Conservation (phyloP, 2,113 vertebrate genomes). For the Passer domesticus region DNA sequence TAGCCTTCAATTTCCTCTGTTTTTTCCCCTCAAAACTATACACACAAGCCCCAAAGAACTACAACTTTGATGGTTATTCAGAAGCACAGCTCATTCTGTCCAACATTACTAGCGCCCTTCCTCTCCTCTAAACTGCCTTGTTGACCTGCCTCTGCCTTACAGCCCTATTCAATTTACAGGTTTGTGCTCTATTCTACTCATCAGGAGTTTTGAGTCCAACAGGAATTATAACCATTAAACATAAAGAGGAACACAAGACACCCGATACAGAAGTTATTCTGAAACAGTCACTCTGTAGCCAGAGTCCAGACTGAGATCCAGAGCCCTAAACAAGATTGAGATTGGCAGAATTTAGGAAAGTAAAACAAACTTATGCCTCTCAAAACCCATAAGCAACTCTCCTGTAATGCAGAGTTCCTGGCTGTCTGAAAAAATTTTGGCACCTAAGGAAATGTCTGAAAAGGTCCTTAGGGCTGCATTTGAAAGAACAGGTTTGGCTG, state of each 20-base stretch:
- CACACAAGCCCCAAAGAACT: neutral
- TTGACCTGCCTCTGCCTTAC: neutral
- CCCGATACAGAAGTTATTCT: neutral
- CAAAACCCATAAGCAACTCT: neutral
- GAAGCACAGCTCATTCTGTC: neutral
- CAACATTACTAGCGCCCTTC: neutral
- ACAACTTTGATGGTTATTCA: neutral
- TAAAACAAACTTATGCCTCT: neutral
- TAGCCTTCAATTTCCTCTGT: neutral
- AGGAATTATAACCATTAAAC: neutral
- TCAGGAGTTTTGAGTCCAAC: neutral
- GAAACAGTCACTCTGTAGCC: neutral
- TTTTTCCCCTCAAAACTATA: neutral
- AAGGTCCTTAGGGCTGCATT: neutral
- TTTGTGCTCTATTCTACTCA: neutral
- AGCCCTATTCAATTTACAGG: fast-evolving
- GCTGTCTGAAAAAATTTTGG: neutral
- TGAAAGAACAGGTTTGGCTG: neutral
- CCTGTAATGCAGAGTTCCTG: neutral
- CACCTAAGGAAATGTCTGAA: neutral
- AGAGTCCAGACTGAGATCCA: neutral
- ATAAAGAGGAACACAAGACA: neutral
- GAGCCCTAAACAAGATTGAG: neutral
- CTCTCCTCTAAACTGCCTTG: neutral
- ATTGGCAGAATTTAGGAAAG: neutral